Percentiles rank a stretch among this genome's conserved stretches.
These are phyloP conservation scores for Agrotis segetum DNA, from an alignment of 2,888 invertebrate species.

Conservation along the genomic window DNA sequence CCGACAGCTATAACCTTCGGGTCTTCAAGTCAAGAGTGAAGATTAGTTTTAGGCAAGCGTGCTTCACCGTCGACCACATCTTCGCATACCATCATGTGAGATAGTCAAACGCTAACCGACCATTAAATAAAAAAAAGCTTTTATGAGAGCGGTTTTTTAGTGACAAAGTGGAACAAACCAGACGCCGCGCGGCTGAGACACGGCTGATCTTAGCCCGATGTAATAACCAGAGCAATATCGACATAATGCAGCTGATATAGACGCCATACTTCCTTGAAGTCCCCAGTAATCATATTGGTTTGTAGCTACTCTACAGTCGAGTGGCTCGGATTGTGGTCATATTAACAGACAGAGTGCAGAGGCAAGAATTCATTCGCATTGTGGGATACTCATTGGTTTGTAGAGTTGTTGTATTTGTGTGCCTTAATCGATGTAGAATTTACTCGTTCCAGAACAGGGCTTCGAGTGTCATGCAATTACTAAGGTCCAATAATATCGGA, in stretches of 20 bases:
- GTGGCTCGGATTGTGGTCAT: conserved; percentile 34
- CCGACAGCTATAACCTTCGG: no score
- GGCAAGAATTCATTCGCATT: background rate
- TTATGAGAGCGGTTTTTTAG: background rate
- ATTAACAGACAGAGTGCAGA: conserved; percentile 43
- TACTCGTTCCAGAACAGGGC: background rate
- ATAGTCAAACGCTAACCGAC: no score
- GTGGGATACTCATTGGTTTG: background rate
- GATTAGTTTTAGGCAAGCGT: no score
- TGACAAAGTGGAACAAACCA: conserved; percentile 39
- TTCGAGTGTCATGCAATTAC: background rate
- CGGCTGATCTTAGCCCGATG: conserved; percentile 61
- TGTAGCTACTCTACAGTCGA: conserved; percentile 28
- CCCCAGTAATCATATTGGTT: conserved; percentile 53
- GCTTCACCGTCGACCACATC: no score
- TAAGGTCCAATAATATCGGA: background rate
- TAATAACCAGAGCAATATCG: conserved; percentile 59
- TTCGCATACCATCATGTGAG: no score
- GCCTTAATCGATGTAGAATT: background rate
- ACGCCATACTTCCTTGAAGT: conserved; percentile 34
- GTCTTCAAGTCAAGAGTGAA: no score
- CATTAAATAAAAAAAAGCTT: no score
- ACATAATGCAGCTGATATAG: conserved; percentile 44
- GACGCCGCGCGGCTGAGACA: conserved; percentile 35
- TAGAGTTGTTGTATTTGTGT: background rate